Evolutionary conservation across 2,797 vertebrate species (phyloP).

Genomic region (Gambusia yucatana): DNA sequence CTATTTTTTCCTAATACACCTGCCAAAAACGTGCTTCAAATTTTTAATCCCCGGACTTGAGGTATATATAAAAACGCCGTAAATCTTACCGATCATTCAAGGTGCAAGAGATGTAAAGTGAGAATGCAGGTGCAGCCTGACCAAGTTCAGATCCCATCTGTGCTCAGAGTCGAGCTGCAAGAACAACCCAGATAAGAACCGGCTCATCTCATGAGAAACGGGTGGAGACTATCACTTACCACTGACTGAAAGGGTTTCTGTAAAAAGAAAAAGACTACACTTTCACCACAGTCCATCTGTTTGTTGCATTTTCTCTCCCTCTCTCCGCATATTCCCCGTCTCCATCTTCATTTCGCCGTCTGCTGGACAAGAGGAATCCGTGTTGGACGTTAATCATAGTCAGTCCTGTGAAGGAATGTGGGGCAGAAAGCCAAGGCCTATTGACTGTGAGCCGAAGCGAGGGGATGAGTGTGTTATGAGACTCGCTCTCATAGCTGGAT

Average conservation of each 20-base stretch:
- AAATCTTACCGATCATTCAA: slow-evolving; percentile 32
- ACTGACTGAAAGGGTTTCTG: neutral
- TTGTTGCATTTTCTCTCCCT: slow-evolving; percentile 18
- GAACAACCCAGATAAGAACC: slow-evolving; percentile 26
- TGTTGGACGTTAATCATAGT: slow-evolving; percentile 51
- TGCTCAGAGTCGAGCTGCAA: slow-evolving; percentile 28
- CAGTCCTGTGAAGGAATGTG: slow-evolving; percentile 58
- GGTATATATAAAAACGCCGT: slow-evolving; percentile 22
- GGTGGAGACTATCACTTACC: slow-evolving; percentile 1
- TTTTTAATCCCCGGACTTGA: slow-evolving; percentile 17
- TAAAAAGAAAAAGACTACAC: neutral
- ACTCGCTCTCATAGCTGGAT: slow-evolving; percentile 54
- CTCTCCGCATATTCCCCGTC: slow-evolving; percentile 3
- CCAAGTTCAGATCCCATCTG: slow-evolving; percentile 34
- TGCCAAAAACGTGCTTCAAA: slow-evolving; percentile 9
- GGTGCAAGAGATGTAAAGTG: slow-evolving; percentile 28
- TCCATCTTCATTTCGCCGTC: slow-evolving; percentile 39
- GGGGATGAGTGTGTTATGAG: slow-evolving; percentile 39
- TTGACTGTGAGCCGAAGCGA: slow-evolving; percentile 42
- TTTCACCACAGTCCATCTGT: slow-evolving; percentile 9
- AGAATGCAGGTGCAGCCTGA: slow-evolving; percentile 50
- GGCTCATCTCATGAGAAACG: slow-evolving; percentile 14
- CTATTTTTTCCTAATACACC: slow-evolving; percentile 15
- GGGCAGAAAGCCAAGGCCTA: slow-evolving; percentile 46
- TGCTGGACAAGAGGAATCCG: slow-evolving; percentile 42